Conservation (phyloP, 2,797 vertebrate genomes). For the Danio aesculapii region DNA sequence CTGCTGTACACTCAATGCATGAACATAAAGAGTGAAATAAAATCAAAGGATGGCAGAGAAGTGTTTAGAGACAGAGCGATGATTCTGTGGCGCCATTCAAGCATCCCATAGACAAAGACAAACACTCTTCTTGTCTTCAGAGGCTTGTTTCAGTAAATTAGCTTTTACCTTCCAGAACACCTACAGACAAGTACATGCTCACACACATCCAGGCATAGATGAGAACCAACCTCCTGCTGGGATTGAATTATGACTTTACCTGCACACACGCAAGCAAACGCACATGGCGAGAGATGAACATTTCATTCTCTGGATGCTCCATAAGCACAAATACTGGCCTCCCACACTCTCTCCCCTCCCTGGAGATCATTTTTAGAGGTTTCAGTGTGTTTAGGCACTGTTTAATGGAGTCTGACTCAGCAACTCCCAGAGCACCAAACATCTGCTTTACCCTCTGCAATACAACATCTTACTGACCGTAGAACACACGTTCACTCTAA, state of each 20-base stretch:
- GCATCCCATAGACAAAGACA: conserved; percentile 34
- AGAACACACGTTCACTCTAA: neutral
- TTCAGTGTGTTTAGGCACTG: conserved; percentile 52
- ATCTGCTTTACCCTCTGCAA: conserved; percentile 43
- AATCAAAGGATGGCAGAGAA: neutral
- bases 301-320: conserved; percentile 38
- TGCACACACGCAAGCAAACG: conserved; percentile 23
- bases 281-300: neutral
- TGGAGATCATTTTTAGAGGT: conserved; percentile 39
- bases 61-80: neutral
- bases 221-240: conserved; percentile 43
- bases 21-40: neutral
- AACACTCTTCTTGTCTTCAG: conserved; percentile 25
- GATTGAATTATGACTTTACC: conserved; percentile 46
- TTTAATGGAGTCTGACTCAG: conserved; percentile 61
- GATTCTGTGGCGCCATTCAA: conserved; percentile 1
- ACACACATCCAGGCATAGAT: conserved; percentile 29
- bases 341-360: conserved; percentile 34
- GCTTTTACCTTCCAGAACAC: conserved; percentile 37
- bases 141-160: conserved; percentile 48
- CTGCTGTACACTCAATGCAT: neutral
- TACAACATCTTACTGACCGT: conserved; percentile 30
- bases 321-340: conserved; percentile 20
- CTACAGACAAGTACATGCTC: conserved; percentile 39
- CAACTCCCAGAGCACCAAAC: conserved; percentile 43